Conservation (phyloP, 2,888 invertebrate species). For the Dicranocentrus wangi region DNA sequence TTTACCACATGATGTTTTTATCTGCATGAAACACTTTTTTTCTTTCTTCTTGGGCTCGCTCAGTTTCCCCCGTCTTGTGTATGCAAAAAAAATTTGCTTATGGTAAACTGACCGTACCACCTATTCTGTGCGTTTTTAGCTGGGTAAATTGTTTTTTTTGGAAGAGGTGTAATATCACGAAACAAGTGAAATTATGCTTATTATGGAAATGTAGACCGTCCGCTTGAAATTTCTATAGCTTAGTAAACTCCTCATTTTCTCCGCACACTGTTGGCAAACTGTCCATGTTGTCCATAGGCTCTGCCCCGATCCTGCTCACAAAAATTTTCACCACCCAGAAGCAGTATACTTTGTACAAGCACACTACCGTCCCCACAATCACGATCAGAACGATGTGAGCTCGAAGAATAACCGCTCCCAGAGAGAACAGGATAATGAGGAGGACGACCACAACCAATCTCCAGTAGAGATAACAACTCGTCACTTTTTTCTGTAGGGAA, state of each 20-base stretch:
- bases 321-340: slow-evolving; percentile 67
- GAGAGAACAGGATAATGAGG: slow-evolving; percentile 62
- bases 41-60: not conserved
- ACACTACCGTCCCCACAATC: slow-evolving; percentile 50
- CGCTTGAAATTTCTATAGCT: slow-evolving; percentile 63
- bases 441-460: slow-evolving; percentile 66
- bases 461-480: slow-evolving; percentile 69
- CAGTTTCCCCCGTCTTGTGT: not conserved
- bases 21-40: not conserved
- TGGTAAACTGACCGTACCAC: too few species aligned
- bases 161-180: too few species aligned
- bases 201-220: too few species aligned
- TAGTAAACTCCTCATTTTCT: slow-evolving; percentile 63
- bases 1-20: not conserved
- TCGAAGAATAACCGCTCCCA: slow-evolving; percentile 57
- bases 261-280: slow-evolving; percentile 65
- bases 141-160: too few species aligned
- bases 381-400: slow-evolving; percentile 54
- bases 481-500: slow-evolving; percentile 64
- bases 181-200: too few species aligned
- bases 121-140: too few species aligned
- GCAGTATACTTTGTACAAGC: slow-evolving; percentile 64
- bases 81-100: too few species aligned
- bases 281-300: slow-evolving; percentile 50
- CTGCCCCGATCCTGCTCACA: slow-evolving; percentile 62